Conservation (phyloP, 2,797 vertebrate genomes). For the Paedocypris micromegethes region DNA sequence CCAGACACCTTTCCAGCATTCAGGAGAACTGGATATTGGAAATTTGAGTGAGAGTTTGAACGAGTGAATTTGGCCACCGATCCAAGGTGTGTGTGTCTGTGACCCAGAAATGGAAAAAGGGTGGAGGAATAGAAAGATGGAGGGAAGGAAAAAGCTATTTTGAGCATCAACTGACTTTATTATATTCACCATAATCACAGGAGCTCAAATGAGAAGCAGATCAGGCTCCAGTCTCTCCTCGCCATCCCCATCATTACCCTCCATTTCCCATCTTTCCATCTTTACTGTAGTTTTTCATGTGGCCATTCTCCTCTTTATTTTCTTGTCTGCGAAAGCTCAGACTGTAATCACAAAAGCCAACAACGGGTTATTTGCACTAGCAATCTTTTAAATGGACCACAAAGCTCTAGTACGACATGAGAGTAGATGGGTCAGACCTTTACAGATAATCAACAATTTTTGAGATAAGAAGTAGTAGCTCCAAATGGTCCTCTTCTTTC, state of each 20-base stretch:
- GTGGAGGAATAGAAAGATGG: no score
- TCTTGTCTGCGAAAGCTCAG: conserved; percentile 30
- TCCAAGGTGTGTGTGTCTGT: no score
- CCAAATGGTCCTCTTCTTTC: background rate
- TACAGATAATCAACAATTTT: background rate
- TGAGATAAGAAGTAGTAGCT: conserved; percentile 4
- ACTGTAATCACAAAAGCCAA: conserved; percentile 29
- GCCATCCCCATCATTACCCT: conserved; percentile 30
- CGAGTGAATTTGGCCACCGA: no score
- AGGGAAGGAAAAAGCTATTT: no score
- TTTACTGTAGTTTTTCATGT: conserved; percentile 34
- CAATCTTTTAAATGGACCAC: conserved; percentile 28
- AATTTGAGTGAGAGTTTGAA: no score
- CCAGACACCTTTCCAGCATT: no score
- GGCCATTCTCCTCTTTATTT: conserved; percentile 24
- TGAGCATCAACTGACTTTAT: no score
- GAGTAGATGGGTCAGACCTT: conserved; percentile 2
- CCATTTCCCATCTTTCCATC: conserved; percentile 19
- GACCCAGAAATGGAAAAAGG: no score
- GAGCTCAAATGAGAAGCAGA: no score
- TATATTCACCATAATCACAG: no score
- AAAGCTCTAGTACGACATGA: conserved; percentile 1
- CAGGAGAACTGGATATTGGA: no score
- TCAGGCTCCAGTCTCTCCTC: background rate
- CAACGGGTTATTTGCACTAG: conserved; percentile 16